These are phyloP conservation scores for Lydus trimaculatus DNA, from an alignment of 2,888 invertebrate genomes.

Conservation along the genomic window DNA sequence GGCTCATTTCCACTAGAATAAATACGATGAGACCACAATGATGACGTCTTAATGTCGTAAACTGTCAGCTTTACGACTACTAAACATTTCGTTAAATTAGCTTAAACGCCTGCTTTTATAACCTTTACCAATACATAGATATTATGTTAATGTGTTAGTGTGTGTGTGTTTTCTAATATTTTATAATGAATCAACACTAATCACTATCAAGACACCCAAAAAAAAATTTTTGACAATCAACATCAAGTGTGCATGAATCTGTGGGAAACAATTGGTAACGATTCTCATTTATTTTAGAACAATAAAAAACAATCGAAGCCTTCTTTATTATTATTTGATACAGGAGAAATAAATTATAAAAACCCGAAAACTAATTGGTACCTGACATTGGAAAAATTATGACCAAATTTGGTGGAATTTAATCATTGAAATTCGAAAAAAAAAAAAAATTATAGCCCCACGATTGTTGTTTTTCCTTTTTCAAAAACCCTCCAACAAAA, in stretches of 20 bases:
- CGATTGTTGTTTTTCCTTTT: neutral
- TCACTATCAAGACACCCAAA: no score
- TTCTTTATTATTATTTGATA: neutral
- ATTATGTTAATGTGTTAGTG: neutral
- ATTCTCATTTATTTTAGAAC: neutral
- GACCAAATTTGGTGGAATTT: neutral
- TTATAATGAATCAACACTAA: no score
- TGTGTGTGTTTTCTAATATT: no score
- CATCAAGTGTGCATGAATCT: neutral
- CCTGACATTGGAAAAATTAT: neutral
- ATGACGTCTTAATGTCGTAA: constrained; percentile 14
- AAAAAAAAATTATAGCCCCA: neutral
- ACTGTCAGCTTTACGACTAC: constrained; percentile 15
- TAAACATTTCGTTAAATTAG: constrained; percentile 15
- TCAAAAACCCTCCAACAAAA: neutral
- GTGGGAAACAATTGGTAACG: neutral
- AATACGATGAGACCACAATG: constrained; percentile 7
- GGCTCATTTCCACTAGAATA: constrained; percentile 2
- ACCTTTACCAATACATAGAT: neutral
- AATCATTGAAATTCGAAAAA: neutral
- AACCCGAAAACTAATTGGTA: constrained; percentile 1
- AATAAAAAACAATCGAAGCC: neutral
- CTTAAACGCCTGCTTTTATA: constrained; percentile 1
- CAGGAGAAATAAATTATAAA: neutral
- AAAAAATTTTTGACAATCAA: no score